Evolutionary conservation across 2,888 invertebrate species (phyloP).

Genomic region (Tetragonisca angustula): DNA sequence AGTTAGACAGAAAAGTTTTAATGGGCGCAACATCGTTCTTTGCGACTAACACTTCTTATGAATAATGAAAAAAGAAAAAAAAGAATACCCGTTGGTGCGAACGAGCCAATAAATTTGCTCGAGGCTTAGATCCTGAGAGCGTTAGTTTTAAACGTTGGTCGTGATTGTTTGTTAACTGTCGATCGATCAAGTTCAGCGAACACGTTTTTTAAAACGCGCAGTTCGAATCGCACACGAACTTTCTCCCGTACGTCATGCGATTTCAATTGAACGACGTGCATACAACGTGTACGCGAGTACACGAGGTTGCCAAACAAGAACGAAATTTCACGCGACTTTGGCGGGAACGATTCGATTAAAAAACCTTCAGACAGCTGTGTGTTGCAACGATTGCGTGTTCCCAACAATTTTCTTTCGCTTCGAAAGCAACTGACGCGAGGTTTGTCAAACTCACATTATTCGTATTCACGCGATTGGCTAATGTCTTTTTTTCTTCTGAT

Average conservation of each 20-base stretch:
- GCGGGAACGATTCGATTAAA: conserved; percentile 39
- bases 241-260: conserved; percentile 44
- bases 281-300: conserved; percentile 19
- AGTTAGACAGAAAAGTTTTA: neutral
- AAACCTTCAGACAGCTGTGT: neutral
- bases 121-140: conserved; percentile 20
- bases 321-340: conserved; percentile 31
- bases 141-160: conserved; percentile 17
- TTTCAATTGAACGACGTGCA: conserved; percentile 32
- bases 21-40: neutral
- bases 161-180: neutral
- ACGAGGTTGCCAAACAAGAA: conserved; percentile 19
- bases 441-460: neutral
- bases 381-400: neutral
- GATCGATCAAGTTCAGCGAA: neutral
- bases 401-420: neutral
- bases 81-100: conserved; percentile 3
- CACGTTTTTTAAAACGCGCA: neutral
- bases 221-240: conserved; percentile 10
- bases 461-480: neutral
- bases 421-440: neutral
- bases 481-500: no score
- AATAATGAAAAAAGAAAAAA: neutral
- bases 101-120: conserved; percentile 28
- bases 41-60: neutral